Base-by-base conservation (phyloP, 2,797 vertebrate genomes). In the Pseudopleuronectes americanus region DNA sequence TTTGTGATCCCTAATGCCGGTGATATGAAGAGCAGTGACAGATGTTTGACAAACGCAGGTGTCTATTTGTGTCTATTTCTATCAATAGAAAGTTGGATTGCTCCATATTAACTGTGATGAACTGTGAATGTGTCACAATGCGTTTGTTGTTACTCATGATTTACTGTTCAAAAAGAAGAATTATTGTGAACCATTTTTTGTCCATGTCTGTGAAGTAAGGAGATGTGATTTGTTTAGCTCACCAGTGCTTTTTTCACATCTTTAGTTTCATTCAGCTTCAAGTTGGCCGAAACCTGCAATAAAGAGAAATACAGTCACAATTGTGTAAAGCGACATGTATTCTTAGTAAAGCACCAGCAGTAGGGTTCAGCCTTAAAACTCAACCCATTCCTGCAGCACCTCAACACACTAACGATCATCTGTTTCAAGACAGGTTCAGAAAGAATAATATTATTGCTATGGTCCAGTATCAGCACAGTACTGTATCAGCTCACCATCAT, bases 161-260 rank as follows among this genome's bases (percentile, higher is more conserved):
- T 38, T 38, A 13, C 31, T 24, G 14, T 31, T 31, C 41, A 13
- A 33, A 21, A 16, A 9, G 19, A 43, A 8, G 13, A 33, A 6
- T 55, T 43, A 22, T 16, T 41, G 17, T 36, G 26, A 36, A 28
- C 12, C 8, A 1, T 2, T 2, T 6, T 36, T 65, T 28, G 3
- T 14, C 1, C 52, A 23, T 2, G 1, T 17, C 16, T 55, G 12
- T 51, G 48, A 51, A 59, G 21, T 8, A 14, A 17, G 12, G 16
- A 68, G 48, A 36, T 52, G 8, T 45, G 23, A 1, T 33, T 51
- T 49, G 4, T 72, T 53, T 6, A 24, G 70, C 96, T 95, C 74
- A 98, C 97, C 95, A 98, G 90, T 51, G 97, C 92, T 85, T 96
- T 97, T 89, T 99, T 98, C 84, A 97, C 96, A 71, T 97, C 96